Evolutionary conservation across 2,797 vertebrate species (phyloP), one percentile per base, ranked within the genome.

Genomic region (Microchirus variegatus): DNA sequence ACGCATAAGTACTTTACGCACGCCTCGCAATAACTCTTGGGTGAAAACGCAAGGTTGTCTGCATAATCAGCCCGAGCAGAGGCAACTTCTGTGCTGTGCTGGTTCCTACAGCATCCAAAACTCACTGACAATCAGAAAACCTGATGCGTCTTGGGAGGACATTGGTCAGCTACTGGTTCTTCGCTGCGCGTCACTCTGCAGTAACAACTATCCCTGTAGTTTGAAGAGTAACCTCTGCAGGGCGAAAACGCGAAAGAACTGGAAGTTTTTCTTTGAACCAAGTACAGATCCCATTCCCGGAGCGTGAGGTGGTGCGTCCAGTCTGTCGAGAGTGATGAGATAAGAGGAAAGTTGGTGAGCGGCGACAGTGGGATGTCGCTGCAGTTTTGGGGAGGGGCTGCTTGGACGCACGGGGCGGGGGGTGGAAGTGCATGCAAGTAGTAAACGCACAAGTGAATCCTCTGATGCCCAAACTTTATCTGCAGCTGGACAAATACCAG

Each of bases 271-370:
- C 92, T 92, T 93, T 75, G 73, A 85, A 78, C 71, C 77, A 36
- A 84, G 86, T 89, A 67, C 69, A 89, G 93, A 86, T 91, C 92
- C 93, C 93, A 94, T 94, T 91, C 90, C 93, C 91, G 81, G 90
- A 87, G 84, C 64, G 88, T 92, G 82, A 86, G 81, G 70, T 77
- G 68, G 40, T 89, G 88, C 78, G 77, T 85, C 58, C 49, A 81
- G 82, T 66, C 70, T 74, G 85, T 60, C 41, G 71, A 73, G 85
- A 82, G 69, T 82, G 83, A 61, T 48, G 63, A 63, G 64, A 70
- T 53, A 31, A 78, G 65, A 62, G 49, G 13, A 66, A 75, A 81
- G 77, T 63, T 76, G 48, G 56, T 48, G 73, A 6, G 67, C 42
- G 26, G 52, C 36, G 57, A 68, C 22, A 37, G 56, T 67, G 70